Evolutionary conservation across 53 echinoderm and acorn worm genomes (phyloP).

Genomic region (Mesocentrotus franciscanus): DNA sequence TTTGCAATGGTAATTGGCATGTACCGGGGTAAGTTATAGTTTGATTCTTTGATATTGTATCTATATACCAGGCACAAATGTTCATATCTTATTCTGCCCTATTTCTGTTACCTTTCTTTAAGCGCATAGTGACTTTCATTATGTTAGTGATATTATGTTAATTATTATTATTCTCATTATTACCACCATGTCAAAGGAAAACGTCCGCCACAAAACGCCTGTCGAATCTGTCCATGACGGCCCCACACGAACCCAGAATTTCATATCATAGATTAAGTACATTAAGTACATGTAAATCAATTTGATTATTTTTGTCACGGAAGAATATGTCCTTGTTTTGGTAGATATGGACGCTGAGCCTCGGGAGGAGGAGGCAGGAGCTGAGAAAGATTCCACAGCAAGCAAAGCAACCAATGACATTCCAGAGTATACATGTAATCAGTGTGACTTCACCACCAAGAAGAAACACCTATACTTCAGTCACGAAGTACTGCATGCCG

Average conservation of each 20-base stretch:
- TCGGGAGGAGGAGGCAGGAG: background rate
- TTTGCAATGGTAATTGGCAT: too few relatives aligned
- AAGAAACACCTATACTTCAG: slow-evolving; percentile 4
- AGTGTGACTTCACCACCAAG: slow-evolving; percentile 57
- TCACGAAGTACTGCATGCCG: slow-evolving; percentile 62
- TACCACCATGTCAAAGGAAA: background rate
- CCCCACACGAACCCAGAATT: background rate
- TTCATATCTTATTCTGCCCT: too few relatives aligned
- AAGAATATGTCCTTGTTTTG: background rate
- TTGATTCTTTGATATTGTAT: too few relatives aligned
- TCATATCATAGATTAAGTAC: background rate
- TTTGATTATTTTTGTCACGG: background rate
- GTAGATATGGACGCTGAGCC: background rate
- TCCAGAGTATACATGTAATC: slow-evolving; percentile 7
- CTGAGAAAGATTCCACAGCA: background rate
- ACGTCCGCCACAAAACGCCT: background rate
- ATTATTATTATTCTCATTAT: background rate
- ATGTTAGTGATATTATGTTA: too few relatives aligned
- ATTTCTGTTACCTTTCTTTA: too few relatives aligned
- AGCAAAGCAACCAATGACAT: background rate
- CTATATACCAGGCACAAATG: too few relatives aligned
- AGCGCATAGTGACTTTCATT: too few relatives aligned
- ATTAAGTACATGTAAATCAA: background rate
- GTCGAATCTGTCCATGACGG: background rate
- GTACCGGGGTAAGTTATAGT: too few relatives aligned